Percentiles rank a stretch among this genome's conserved stretches.
Evolutionary conservation across 2,113 vertebrate species (phyloP).

Genomic region (Andinoacara biseriatus): DNA sequence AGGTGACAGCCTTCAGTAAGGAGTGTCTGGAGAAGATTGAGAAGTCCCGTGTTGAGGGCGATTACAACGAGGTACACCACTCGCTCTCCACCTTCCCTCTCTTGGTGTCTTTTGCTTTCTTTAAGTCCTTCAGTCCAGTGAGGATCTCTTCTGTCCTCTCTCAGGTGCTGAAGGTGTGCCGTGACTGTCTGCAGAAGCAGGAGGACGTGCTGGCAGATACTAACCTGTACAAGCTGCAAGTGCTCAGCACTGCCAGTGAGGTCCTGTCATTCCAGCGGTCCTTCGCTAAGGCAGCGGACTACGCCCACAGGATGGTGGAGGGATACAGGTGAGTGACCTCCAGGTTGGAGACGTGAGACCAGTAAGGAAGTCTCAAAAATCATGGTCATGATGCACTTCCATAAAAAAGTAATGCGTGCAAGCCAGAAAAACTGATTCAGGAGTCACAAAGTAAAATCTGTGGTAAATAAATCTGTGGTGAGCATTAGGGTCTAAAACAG

Average conservation of each 20-base stretch:
- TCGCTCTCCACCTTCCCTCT: neutral
- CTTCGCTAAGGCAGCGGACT: slow-evolving; percentile 88
- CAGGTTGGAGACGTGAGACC: neutral
- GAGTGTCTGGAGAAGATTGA: slow-evolving; percentile 87
- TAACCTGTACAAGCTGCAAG: slow-evolving; percentile 83
- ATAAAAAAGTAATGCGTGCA: neutral
- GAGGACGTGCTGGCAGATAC: slow-evolving; percentile 88
- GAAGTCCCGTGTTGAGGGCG: slow-evolving; percentile 80
- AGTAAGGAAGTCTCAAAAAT: neutral
- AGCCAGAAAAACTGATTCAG: neutral
- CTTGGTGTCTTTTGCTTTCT: neutral
- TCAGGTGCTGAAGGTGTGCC: slow-evolving; percentile 89
- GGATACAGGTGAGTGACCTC: slow-evolving; percentile 86
- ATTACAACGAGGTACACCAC: slow-evolving; percentile 84
- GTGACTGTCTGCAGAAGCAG: slow-evolving; percentile 87
- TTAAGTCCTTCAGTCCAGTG: neutral
- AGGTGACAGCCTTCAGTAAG: slow-evolving; percentile 84
- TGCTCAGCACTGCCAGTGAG: slow-evolving; percentile 87
- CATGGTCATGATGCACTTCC: neutral
- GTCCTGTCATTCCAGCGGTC: slow-evolving; percentile 87
- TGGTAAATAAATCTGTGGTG: neutral
- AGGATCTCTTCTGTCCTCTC: neutral
- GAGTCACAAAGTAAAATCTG: neutral
- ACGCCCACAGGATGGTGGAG: slow-evolving; percentile 86
- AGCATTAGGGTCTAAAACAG: neutral